These are phyloP conservation scores for Pachliopta kotzebuea DNA, from an alignment of 2,888 invertebrate genomes.

Conservation along the genomic window DNA sequence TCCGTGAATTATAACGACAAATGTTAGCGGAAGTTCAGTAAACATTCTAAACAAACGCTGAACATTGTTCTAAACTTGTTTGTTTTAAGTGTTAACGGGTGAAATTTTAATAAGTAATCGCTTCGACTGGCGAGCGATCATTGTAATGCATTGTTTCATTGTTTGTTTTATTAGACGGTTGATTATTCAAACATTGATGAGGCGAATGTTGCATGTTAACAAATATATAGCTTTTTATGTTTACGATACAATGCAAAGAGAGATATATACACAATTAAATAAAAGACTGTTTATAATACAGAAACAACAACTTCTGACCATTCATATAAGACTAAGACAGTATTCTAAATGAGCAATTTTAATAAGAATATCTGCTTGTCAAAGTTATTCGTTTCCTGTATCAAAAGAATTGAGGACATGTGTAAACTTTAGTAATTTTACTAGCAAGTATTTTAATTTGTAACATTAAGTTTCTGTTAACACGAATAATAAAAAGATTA, in stretches of 20 bases:
- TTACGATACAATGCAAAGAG: not conserved
- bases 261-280: not conserved
- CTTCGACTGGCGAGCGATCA: not conserved
- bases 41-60: slow-evolving; percentile 20
- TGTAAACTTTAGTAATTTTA: too few species aligned
- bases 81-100: slow-evolving; percentile 17
- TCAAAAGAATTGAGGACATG: too few species aligned
- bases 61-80: slow-evolving; percentile 22
- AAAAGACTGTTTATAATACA: not conserved
- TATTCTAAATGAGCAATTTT: too few species aligned
- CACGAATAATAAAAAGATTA: too few species aligned
- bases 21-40: slow-evolving; percentile 25
- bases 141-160: slow-evolving; percentile 4
- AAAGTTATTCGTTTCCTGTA: too few species aligned
- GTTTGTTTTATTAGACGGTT: not conserved
- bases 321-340: too few species aligned
- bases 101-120: slow-evolving; percentile 8
- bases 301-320: too few species aligned
- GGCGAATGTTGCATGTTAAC: not conserved
- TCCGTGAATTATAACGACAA: slow-evolving; percentile 26
- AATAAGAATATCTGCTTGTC: too few species aligned
- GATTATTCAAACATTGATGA: not conserved
- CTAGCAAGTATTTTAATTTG: too few species aligned
- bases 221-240: not conserved
- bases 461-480: too few species aligned